Conservation (phyloP, 2,888 invertebrate species). For the Cinara cedri region DNA sequence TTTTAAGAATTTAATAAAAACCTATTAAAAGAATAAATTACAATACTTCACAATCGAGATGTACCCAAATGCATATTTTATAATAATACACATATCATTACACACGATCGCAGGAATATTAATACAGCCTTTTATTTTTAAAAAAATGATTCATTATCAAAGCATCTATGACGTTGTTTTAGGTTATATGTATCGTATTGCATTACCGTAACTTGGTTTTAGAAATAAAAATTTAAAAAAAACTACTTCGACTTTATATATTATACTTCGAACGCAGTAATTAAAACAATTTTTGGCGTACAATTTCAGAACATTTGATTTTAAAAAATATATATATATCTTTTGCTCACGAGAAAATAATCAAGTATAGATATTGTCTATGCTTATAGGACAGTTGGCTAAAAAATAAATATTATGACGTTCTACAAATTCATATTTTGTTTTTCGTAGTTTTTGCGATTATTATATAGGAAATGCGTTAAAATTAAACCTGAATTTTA, state of each 20-base stretch:
- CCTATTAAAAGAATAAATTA: neutral
- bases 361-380: neutral
- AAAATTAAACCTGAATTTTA: no score
- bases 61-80: neutral
- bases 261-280: no score
- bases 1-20: neutral
- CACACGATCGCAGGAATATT: neutral
- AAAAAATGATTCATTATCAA: slow-evolving; percentile 43
- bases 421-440: no score
- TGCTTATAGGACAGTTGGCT: neutral
- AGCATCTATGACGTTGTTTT: slow-evolving; percentile 15
- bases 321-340: no score
- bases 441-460: no score
- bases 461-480: no score
- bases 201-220: neutral
- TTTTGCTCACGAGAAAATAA: no score
- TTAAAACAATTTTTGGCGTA: neutral
- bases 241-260: neutral
- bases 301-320: neutral
- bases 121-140: slow-evolving; percentile 30
- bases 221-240: neutral
- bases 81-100: neutral
- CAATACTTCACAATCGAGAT: slow-evolving; percentile 1
- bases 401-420: neutral
- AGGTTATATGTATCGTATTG: slow-evolving; percentile 24